These are phyloP conservation scores for Podarcis siculus DNA, from an alignment of 2,797 vertebrate species.

Conservation along the genomic window DNA sequence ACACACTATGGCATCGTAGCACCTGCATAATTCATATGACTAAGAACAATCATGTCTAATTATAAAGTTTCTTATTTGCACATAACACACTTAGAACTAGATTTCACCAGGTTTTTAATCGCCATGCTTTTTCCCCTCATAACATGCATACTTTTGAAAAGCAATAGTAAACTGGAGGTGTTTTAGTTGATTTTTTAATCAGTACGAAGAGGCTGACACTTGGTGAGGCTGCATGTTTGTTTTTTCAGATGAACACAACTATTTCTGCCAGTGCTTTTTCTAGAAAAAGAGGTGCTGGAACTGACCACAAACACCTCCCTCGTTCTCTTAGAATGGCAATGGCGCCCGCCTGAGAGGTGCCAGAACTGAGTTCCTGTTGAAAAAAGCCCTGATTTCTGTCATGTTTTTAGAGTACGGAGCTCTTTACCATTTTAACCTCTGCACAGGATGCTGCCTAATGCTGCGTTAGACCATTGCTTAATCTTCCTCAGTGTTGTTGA, in stretches of 20 bases:
- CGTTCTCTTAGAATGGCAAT: too few species aligned
- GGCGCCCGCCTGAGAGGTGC: too few species aligned
- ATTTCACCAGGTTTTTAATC: neutral
- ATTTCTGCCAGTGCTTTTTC: neutral
- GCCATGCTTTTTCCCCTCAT: neutral
- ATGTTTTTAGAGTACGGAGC: neutral
- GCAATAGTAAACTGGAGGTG: neutral
- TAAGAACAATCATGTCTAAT: accelerated
- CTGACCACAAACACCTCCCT: too few species aligned
- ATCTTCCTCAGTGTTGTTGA: too few species aligned
- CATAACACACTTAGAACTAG: neutral
- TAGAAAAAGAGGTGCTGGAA: too few species aligned
- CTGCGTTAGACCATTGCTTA: too few species aligned
- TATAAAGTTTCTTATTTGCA: neutral
- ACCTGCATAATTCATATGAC: neutral
- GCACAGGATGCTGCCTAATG: too few species aligned
- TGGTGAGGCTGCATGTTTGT: too few species aligned
- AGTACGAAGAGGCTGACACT: neutral
- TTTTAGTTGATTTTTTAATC: neutral
- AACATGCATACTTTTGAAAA: neutral
- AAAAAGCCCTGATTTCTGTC: neutral
- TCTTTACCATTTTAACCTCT: too few species aligned
- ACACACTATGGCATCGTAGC: neutral
- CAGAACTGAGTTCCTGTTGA: too few species aligned
- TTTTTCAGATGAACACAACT: neutral